These are phyloP conservation scores for Lydus trimaculatus DNA, from an alignment of 2,888 invertebrate genomes.

Conservation along the genomic window DNA sequence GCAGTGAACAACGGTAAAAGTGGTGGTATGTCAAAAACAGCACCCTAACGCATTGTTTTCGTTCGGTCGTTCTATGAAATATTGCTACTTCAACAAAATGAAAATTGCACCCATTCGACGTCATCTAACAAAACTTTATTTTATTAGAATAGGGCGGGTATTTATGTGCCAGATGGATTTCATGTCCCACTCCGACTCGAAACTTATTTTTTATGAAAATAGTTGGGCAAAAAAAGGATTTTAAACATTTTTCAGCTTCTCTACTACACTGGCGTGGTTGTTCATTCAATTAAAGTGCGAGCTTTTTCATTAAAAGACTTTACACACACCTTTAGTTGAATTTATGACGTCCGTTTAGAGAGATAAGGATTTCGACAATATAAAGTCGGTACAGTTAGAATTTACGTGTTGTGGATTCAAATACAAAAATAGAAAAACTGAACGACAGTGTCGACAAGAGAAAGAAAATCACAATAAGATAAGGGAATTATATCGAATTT, in stretches of 20 bases:
- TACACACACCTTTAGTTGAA: background rate
- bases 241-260: background rate
- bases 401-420: background rate
- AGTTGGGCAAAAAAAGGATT: too few species aligned
- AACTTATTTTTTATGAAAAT: too few species aligned
- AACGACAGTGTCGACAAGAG: background rate
- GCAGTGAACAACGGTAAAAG: constrained; percentile 25
- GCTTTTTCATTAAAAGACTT: background rate
- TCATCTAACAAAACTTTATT: background rate
- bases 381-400: background rate
- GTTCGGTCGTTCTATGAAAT: constrained; percentile 33
- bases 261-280: background rate
- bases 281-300: background rate
- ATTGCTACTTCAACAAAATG: constrained; percentile 35
- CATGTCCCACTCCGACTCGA: too few species aligned
- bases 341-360: background rate
- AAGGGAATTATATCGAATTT: background rate
- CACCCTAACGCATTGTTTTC: constrained; percentile 34
- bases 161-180: background rate
- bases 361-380: background rate
- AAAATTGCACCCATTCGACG: constrained; percentile 29
- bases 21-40: constrained; percentile 36
- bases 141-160: background rate
- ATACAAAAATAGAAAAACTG: too few species aligned
- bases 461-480: background rate